Evolutionary conservation across 1,140 invertebrate species (phyloP).

Genomic region (Anthonomus grandis): DNA sequence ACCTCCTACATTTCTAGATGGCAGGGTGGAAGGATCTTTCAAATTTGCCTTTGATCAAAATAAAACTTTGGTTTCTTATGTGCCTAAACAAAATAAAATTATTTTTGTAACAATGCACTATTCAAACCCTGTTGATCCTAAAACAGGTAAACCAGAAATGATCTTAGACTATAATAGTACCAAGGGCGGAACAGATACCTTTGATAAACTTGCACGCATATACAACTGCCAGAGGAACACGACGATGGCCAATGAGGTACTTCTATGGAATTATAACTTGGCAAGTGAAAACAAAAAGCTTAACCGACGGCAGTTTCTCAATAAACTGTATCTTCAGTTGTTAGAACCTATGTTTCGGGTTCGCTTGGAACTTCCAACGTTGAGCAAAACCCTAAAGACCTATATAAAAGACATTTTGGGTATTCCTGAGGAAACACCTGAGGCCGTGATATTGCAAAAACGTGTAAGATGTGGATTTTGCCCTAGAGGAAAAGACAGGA

Average conservation of each 20-base stretch:
- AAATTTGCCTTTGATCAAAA: slow-evolving; percentile 33
- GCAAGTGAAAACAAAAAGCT: no score
- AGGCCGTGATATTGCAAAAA: no score
- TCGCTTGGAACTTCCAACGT: no score
- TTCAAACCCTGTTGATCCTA: slow-evolving; percentile 25
- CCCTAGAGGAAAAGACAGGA: no score
- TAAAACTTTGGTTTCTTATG: slow-evolving; percentile 34
- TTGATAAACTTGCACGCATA: slow-evolving; percentile 13
- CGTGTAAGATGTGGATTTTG: no score
- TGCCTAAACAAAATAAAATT: slow-evolving; percentile 34
- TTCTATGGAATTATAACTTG: no score
- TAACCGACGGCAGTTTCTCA: no score
- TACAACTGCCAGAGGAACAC: slow-evolving; percentile 16
- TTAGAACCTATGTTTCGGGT: no score
- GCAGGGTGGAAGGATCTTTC: slow-evolving; percentile 8
- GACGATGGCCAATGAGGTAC: slow-evolving; percentile 13
- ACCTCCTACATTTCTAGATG: neutral
- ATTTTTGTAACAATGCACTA: slow-evolving; percentile 39
- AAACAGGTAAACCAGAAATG: slow-evolving; percentile 30
- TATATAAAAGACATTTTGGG: no score
- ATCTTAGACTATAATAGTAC: slow-evolving; percentile 24
- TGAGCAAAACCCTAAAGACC: no score
- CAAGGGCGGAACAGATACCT: slow-evolving; percentile 20
- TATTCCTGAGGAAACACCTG: no score
- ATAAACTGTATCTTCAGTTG: no score